phyloP scores from a whole-genome alignment of 2,888 invertebrate species.

The Dyspetes luteomarginatus region DNA sequence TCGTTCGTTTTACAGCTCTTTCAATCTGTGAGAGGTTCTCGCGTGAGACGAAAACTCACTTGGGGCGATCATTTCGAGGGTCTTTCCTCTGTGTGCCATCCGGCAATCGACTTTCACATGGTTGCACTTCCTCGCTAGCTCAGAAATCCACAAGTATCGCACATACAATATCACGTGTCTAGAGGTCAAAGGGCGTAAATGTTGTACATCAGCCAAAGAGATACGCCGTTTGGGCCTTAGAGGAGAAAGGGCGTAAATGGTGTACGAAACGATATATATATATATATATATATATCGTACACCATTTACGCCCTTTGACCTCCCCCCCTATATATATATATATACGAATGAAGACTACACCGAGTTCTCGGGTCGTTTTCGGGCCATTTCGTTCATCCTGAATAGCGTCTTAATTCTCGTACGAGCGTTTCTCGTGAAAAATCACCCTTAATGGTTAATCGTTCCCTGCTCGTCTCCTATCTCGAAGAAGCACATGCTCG shows the following conservation, averaged over 20 bases:
- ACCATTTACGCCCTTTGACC: no score
- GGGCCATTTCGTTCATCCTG: not conserved
- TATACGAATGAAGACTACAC: not conserved
- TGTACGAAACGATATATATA: no score
- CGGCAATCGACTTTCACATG: conserved; percentile 16
- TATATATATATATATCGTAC: not conserved
- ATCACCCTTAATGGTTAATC: conserved; percentile 10
- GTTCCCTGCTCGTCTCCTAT: not conserved
- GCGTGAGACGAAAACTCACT: not conserved
- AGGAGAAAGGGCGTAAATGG: no score
- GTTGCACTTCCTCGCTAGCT: not conserved
- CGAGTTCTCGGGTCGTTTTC: not conserved
- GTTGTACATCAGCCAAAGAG: no score
- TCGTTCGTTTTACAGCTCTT: not conserved
- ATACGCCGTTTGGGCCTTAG: no score
- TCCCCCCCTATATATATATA: not conserved
- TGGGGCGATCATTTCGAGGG: not conserved
- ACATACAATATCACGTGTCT: no score
- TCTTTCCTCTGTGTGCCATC: not conserved
- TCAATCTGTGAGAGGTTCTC: not conserved
- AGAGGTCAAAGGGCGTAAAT: no score
- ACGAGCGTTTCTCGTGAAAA: not conserved
- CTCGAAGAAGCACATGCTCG: not conserved
- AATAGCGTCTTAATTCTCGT: conserved; percentile 28
- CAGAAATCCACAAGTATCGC: not conserved